These are phyloP conservation scores for Halcyon chelicuti DNA, from an alignment of 2,797 vertebrate species.

Conservation along the genomic window DNA sequence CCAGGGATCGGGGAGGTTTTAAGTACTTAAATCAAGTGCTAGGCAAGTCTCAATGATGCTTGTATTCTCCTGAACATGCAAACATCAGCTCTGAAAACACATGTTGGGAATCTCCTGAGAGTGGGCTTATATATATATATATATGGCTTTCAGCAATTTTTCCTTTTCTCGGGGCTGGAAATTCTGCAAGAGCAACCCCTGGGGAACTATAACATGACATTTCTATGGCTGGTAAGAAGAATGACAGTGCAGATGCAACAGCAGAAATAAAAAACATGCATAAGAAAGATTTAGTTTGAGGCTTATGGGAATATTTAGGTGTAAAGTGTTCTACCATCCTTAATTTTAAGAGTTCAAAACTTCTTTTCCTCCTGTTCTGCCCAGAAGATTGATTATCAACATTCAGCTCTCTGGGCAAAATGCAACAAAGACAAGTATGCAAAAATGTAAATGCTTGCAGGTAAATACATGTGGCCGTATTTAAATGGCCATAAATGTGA, in stretches of 20 bases:
- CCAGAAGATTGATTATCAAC: not conserved
- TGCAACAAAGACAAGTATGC: not conserved
- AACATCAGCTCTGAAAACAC: constrained; percentile 41
- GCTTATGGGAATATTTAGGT: constrained; percentile 32
- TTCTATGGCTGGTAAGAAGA: constrained; percentile 47
- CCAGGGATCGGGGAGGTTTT: constrained; percentile 15
- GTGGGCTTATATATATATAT: not conserved
- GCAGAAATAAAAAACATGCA: constrained; percentile 34
- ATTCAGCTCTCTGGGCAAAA: not conserved
- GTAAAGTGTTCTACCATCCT: constrained; percentile 43
- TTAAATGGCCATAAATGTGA: not conserved
- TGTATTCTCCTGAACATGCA: constrained; percentile 16
- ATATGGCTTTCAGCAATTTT: constrained; percentile 34
- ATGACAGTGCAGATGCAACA: constrained; percentile 45
- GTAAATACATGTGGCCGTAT: not conserved
- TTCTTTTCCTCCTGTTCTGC: not conserved
- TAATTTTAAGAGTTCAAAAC: constrained; percentile 19
- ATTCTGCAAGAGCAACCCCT: constrained; percentile 21
- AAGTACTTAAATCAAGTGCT: constrained; percentile 38
- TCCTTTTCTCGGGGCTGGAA: constrained; percentile 32
- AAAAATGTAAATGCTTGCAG: not conserved
- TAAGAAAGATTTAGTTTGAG: constrained; percentile 16
- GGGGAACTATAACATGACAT: constrained; percentile 25
- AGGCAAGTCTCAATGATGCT: not conserved
- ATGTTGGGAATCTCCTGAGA: constrained; percentile 25